Base-by-base conservation (phyloP, 2,797 vertebrate genomes). In the Liparis tanakae region DNA sequence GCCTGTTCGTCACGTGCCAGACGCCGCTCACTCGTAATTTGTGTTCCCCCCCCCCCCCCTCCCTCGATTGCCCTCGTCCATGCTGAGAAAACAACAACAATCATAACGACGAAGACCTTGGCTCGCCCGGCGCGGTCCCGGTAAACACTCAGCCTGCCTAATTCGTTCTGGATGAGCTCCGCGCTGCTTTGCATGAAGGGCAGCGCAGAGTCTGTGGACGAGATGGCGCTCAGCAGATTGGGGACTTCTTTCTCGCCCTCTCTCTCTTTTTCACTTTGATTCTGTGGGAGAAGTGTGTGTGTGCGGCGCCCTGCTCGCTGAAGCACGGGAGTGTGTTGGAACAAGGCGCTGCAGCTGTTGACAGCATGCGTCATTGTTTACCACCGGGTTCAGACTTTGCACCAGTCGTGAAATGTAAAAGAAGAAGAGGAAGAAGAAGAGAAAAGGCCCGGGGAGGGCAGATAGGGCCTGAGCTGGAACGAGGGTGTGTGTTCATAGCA, bases 321-420 rank as follows among this genome's bases (percentile, higher is more conserved):
- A 56, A 71, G 81, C 82, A 72, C 72, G 58, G 53, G 50, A 75
- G 73, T 67, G 70, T 76, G 72, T 85, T 80, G 77, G 70, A 79
- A 73, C 72, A 25, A 71, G 67, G 54, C 22, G 13, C 76, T 43
- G 81, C 80, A 64, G 76, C 82, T 84, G 82, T 83, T 88, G 90
- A 91, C 89, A 87, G 79, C 53, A 79, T 67, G 74, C 30, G 83
- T 89, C 90, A 92, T 91, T 91, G 85, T 88, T 87, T 92, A 87
- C 73, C 69, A 74, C 61, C 6, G 17, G 17, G 65, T 84, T 80
- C 76, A 87, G 91, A 88, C 88, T 89, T 88, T 90, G 86, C 82
- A 63, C 85, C 68, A 34, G 86, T 75, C 58, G 25, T 85, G 75
- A 88, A 87, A 89, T 85, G 76, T 30, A 30, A 30, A 30, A 30